These are phyloP conservation scores for Porites lutea DNA, from an alignment of 64 coral and sea anemone genomes.

Conservation along the genomic window DNA sequence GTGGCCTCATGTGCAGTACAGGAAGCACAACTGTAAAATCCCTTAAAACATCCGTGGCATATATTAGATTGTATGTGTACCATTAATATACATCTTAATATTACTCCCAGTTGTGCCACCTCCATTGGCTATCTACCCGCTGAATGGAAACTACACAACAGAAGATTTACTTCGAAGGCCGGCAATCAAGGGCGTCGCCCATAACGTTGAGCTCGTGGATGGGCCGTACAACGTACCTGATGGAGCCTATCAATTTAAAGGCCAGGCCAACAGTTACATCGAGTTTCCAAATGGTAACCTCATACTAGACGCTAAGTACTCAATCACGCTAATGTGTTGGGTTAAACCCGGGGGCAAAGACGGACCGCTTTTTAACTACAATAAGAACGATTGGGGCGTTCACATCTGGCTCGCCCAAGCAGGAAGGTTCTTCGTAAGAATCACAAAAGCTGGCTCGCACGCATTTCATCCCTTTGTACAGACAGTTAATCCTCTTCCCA, in stretches of 20 bases:
- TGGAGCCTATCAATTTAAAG: conserved; percentile 29
- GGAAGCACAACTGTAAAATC: too few species aligned
- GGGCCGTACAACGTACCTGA: neutral
- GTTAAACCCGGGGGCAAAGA: neutral
- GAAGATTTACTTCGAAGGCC: neutral
- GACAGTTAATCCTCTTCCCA: neutral
- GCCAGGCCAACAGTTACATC: conserved; percentile 5
- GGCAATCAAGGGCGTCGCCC: neutral
- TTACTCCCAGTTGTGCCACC: neutral
- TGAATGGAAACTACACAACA: neutral
- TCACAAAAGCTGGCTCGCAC: neutral
- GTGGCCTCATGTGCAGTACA: too few species aligned
- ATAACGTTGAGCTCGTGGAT: neutral
- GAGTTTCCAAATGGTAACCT: conserved; percentile 24
- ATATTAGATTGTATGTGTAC: too few species aligned
- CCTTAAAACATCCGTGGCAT: too few species aligned
- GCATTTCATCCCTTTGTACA: neutral
- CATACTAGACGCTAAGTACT: neutral
- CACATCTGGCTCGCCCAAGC: conserved; percentile 14
- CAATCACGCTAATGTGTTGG: conserved; percentile 29
- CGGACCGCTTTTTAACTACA: conserved; percentile 34
- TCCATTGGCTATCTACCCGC: neutral
- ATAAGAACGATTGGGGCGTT: neutral
- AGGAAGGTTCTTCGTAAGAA: neutral
- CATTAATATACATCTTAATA: too few species aligned